Percentiles rank a stretch among this genome's conserved stretches.
Evolutionary conservation across 2,113 vertebrate species (phyloP).

Genomic region (Pseudopodoces humilis): DNA sequence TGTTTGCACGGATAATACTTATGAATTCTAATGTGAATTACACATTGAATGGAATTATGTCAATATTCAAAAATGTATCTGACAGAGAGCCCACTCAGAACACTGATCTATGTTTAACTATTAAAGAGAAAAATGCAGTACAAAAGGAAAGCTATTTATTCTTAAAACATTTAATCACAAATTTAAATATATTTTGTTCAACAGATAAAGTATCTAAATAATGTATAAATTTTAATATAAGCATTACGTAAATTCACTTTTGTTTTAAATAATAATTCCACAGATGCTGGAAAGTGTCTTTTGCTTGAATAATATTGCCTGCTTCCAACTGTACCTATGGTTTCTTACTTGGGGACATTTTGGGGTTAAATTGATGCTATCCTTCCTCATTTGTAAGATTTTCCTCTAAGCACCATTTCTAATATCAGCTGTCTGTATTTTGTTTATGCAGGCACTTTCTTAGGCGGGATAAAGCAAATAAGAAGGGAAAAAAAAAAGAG

Average conservation of each 20-base stretch:
- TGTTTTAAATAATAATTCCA: not conserved
- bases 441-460: not conserved
- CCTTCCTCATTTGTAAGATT: not conserved
- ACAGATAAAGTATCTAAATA: not conserved
- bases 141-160: not conserved
- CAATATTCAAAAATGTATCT: not conserved
- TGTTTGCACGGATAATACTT: not conserved
- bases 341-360: not conserved
- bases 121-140: not conserved
- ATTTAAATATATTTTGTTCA: not conserved
- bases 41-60: not conserved
- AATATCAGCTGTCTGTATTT: not conserved
- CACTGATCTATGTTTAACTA: not conserved
- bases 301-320: not conserved
- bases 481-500: not conserved
- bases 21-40: slow-evolving; percentile 30
- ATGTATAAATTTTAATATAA: not conserved
- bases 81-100: not conserved
- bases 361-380: not conserved
- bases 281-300: not conserved
- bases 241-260: not conserved
- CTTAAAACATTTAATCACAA: not conserved
- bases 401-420: not conserved
- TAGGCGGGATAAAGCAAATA: not conserved
- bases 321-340: not conserved